Evolutionary conservation across 2,113 vertebrate species (phyloP).

Genomic region (Nyctibius bracteatus): DNA sequence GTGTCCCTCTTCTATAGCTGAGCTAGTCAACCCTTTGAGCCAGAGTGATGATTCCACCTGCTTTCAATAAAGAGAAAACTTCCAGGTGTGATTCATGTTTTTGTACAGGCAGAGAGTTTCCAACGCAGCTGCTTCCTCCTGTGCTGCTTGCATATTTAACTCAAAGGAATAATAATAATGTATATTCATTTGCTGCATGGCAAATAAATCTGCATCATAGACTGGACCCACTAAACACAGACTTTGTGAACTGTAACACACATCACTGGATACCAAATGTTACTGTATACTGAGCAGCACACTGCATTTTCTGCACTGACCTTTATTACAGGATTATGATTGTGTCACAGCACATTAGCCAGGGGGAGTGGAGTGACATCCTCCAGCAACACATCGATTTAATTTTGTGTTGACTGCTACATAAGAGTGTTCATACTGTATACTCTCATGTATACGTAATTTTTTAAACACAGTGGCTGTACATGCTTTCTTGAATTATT

Average conservation of each 20-base stretch:
- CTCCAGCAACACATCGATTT: neutral
- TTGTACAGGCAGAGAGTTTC: neutral
- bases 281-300: neutral
- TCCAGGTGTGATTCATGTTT: neutral
- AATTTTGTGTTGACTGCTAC: neutral
- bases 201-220: neutral
- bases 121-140: neutral
- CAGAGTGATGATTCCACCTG: neutral
- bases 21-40: neutral
- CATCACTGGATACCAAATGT: neutral
- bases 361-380: neutral
- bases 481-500: neutral
- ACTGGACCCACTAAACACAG: accelerated
- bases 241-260: neutral
- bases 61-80: neutral
- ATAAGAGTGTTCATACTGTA: neutral
- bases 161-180: neutral
- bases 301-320: neutral
- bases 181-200: neutral
- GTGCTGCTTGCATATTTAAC: neutral
- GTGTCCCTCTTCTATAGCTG: neutral
- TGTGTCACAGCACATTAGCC: neutral
- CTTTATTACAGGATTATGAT: neutral
- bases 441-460: accelerated
- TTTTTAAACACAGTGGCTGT: neutral